Evolutionary conservation across 2,888 invertebrate genomes (phyloP), one percentile per base, ranked within the genome.

Genomic region (Morpho deidamia): DNA sequence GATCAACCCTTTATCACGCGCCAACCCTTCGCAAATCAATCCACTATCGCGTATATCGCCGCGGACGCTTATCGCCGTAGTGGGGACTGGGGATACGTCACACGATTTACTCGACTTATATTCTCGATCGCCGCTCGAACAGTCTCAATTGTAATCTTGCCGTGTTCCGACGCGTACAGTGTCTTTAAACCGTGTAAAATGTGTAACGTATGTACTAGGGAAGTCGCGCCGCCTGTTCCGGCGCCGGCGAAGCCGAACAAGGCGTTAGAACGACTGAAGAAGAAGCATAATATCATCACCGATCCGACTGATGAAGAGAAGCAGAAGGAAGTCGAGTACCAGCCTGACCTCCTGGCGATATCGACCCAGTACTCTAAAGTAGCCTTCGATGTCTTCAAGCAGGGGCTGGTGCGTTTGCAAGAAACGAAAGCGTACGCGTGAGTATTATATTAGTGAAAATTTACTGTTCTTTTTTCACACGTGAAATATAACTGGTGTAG

Each of bases 371-470:
- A 78, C 62, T 87, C 88, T 58, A 90, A 84, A 64, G 55, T 81
- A 10, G 70, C 79, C 8, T 79, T 85, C 55, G 86, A 90, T 59
- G 54, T 80, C 32, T 69, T 90, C 68, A 80, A 81, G 57, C 69
- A 74, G 14, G 70, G 69, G 32, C 60, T 83, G 61, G 81, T 73
- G 51, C 70, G 71, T 1, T 60, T 88, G 34, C 86, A 89, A 59
- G 83, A 87, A 58, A 82, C 89, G 53, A 88, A 88, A 64, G 76
- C 82, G 10, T 91, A 84, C 69, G 83, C 83, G 91, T 91, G 53
- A 91, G 91, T 90, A 42, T 50, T 58, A 32, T 9, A 11, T 45
- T 49, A 9, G 10, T 8, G 14, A 8, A 23, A 46, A 46, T 7
- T 43, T 32, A n/a, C 14, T 40, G 12, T n/a, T n/a, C n/a, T 35